Percentiles rank a stretch among this genome's conserved stretches.
These are phyloP conservation scores for Hirtodrosophila histrioides DNA, from an alignment of 2,888 invertebrate genomes.

Conservation along the genomic window DNA sequence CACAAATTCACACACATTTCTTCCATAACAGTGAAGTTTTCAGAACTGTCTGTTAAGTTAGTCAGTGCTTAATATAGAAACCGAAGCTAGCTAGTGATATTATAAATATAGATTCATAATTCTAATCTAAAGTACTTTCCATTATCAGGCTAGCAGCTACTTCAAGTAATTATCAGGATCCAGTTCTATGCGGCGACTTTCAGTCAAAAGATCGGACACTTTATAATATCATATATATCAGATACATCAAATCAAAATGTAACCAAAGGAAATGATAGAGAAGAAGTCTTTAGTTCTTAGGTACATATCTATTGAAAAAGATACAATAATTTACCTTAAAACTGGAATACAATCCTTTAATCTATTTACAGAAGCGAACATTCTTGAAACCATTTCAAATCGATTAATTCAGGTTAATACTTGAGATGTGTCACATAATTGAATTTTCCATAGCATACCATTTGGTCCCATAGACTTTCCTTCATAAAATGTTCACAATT, in stretches of 20 bases:
- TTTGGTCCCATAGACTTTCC: not conserved
- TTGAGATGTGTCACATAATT: no score
- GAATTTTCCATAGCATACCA: not conserved
- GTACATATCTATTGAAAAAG: no score
- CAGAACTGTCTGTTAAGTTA: slow-evolving; percentile 33
- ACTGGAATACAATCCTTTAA: no score
- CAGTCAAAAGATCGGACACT: slow-evolving; percentile 16
- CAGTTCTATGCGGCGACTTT: slow-evolving; percentile 16
- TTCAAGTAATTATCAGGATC: slow-evolving; percentile 25
- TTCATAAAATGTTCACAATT: not conserved
- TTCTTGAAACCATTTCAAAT: no score
- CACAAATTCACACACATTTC: not conserved
- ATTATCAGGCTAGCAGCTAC: slow-evolving; percentile 34
- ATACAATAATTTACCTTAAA: no score
- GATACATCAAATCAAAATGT: not conserved
- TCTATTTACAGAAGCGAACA: no score
- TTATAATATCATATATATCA: slow-evolving; percentile 12
- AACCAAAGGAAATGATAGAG: no score
- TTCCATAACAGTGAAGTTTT: not conserved
- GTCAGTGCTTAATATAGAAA: slow-evolving; percentile 42
- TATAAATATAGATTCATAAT: slow-evolving; percentile 17
- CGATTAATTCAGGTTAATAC: no score
- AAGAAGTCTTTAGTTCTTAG: no score
- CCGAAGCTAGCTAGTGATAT: slow-evolving; percentile 15
- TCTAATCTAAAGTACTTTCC: slow-evolving; percentile 39